A percentile compares a stretch with the other conserved stretches of the same genome.
phyloP scores from a whole-genome alignment of 2,888 invertebrate genomes.

The Lathronympha strigana region DNA sequence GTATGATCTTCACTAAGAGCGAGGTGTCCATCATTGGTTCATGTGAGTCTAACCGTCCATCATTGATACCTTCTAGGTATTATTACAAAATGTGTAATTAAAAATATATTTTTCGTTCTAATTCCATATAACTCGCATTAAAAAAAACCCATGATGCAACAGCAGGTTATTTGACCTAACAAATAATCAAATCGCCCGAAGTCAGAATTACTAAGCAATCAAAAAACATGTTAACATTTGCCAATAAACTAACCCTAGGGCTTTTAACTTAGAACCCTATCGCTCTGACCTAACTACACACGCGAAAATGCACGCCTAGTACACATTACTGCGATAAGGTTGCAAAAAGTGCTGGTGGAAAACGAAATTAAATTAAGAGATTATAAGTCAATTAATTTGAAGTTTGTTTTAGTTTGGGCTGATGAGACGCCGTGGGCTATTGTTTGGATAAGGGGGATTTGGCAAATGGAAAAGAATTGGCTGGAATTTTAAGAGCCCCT shows the following conservation, averaged over 20 bases:
- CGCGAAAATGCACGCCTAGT: no score
- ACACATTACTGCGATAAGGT: not conserved
- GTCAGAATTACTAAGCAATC: constrained; percentile 10
- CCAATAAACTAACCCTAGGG: constrained; percentile 5
- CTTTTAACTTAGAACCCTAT: not conserved
- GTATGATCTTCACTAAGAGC: no score
- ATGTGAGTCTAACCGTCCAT: no score
- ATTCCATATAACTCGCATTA: no score
- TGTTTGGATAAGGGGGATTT: not conserved
- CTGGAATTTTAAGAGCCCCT: not conserved
- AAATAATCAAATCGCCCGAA: constrained; percentile 7
- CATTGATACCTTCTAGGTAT: no score
- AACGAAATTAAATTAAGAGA: constrained; percentile 30
- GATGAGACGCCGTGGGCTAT: constrained; percentile 7
- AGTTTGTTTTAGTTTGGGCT: constrained; percentile 25
- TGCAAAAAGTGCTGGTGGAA: not conserved
- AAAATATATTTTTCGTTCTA: no score
- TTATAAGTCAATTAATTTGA: constrained; percentile 25
- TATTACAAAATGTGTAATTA: no score
- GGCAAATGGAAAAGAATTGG: not conserved
- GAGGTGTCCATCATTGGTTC: no score
- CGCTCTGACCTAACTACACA: not conserved
- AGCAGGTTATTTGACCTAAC: constrained; percentile 35
- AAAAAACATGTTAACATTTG: constrained; percentile 10
- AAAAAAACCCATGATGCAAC: no score